phyloP scores from a whole-genome alignment of 2,113 vertebrate species.

The Promerops cafer region DNA sequence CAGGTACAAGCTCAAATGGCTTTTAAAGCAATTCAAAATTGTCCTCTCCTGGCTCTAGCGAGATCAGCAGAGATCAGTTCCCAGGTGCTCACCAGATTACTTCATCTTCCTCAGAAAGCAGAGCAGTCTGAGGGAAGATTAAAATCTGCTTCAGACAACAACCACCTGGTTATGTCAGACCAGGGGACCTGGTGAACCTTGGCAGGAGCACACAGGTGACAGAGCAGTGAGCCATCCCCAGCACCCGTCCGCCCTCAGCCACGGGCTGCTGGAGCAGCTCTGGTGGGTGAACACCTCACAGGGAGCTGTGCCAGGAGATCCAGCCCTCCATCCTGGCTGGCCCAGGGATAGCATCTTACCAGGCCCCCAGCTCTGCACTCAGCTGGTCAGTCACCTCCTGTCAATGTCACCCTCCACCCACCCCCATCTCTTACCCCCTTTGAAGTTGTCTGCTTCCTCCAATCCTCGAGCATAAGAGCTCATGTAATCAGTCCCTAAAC shows the following conservation, averaged over 20 bases:
- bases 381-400: neutral
- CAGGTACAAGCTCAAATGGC: neutral
- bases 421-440: accelerated
- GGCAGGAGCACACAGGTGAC: neutral
- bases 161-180: neutral
- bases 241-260: accelerated
- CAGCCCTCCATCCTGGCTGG: neutral
- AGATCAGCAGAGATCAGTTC: neutral
- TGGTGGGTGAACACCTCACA: neutral
- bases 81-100: neutral
- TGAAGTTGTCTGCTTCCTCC: neutral
- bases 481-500: neutral
- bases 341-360: neutral
- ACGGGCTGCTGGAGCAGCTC: accelerated
- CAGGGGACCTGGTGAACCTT: neutral
- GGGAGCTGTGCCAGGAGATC: neutral
- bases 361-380: accelerated
- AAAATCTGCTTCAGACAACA: neutral
- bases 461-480: neutral
- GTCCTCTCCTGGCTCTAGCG: neutral
- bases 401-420: neutral
- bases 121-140: neutral
- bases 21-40: neutral
- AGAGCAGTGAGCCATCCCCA: neutral
- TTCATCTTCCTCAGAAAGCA: neutral